phyloP scores from a whole-genome alignment of 2,888 invertebrate genomes.

The Subacronicta megacephala region DNA sequence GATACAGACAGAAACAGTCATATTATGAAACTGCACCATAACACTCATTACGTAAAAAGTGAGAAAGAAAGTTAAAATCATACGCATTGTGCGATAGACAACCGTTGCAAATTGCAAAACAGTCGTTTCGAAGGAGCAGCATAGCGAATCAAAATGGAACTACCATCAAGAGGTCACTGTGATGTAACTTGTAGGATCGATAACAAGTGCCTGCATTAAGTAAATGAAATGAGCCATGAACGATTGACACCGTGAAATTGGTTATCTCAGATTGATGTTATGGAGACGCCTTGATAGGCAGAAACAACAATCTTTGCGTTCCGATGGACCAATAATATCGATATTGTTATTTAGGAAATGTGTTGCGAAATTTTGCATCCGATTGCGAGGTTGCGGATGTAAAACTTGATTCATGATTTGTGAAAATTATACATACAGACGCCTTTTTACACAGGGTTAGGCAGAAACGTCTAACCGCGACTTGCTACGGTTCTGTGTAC shows the following conservation, averaged over 20 bases:
- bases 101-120: constrained; percentile 71
- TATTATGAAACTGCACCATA: constrained; percentile 50
- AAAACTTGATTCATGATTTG: background rate
- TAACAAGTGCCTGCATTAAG: constrained; percentile 72
- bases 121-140: constrained; percentile 63
- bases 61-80: constrained; percentile 64
- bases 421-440: no score
- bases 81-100: constrained; percentile 58
- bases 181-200: constrained; percentile 72
- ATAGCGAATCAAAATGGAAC: constrained; percentile 68
- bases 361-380: constrained; percentile 15
- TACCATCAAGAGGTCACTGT: constrained; percentile 54
- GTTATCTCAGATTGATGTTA: constrained; percentile 67
- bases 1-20: constrained; percentile 33
- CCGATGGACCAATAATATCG: constrained; percentile 14
- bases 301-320: constrained; percentile 44
- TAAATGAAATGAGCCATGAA: constrained; percentile 76
- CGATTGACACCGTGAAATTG: constrained; percentile 71
- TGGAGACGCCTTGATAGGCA: constrained; percentile 58
- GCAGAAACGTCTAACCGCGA: no score
- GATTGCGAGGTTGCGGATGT: constrained; percentile 4
- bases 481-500: no score
- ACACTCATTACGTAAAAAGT: constrained; percentile 66
- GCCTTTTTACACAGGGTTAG: no score
- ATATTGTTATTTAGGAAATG: constrained; percentile 5